Evolutionary conservation across 2,113 vertebrate genomes (phyloP).

Genomic region (Melierax canorus): DNA sequence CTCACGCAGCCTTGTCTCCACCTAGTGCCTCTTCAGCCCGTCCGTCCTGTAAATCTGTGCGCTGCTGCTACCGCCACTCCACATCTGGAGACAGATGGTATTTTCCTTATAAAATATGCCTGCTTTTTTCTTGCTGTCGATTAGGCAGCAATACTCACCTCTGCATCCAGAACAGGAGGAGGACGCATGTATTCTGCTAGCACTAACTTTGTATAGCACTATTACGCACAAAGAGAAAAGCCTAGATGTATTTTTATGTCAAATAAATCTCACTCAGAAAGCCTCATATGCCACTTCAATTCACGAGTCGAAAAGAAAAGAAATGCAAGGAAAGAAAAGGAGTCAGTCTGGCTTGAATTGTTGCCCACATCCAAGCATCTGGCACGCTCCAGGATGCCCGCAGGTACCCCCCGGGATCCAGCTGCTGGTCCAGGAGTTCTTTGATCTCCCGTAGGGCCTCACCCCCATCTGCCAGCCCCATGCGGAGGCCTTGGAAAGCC

Average conservation of each 20-base stretch:
- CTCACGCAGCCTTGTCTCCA: background rate
- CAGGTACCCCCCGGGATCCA: background rate
- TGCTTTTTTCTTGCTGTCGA: background rate
- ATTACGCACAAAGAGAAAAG: background rate
- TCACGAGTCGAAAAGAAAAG: background rate
- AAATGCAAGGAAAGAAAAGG: background rate
- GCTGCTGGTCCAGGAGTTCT: constrained; percentile 15
- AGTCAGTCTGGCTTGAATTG: background rate
- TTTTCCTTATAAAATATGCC: background rate
- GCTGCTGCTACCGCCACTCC: background rate
- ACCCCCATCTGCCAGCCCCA: background rate
- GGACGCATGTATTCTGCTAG: background rate
- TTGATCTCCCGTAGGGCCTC: constrained; percentile 1
- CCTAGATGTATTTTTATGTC: background rate
- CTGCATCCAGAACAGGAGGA: background rate
- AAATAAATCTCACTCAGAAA: background rate
- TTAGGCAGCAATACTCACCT: background rate
- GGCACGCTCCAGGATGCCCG: background rate
- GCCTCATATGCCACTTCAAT: background rate
- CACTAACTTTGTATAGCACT: background rate
- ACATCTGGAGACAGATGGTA: background rate
- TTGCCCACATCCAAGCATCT: background rate
- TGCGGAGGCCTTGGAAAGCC: background rate
- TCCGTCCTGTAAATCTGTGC: background rate
- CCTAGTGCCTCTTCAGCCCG: background rate